Percentiles rank a stretch among this genome's conserved stretches.
These are phyloP conservation scores for Cydia strobilella DNA, from an alignment of 1,140 invertebrate genomes.

Conservation along the genomic window DNA sequence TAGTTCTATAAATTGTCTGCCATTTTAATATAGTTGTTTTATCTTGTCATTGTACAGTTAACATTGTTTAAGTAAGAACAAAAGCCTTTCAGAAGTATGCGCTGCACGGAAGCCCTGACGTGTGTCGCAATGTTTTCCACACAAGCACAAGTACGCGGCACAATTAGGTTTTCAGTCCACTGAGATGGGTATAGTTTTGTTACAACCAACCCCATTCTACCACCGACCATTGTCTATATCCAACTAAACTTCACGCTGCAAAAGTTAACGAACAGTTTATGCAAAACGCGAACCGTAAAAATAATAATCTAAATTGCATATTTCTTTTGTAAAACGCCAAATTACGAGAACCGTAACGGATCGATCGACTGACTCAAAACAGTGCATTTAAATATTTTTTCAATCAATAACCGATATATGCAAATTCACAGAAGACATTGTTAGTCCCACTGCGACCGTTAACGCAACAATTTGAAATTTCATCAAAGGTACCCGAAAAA, in stretches of 20 bases:
- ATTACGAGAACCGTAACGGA: constrained; percentile 72
- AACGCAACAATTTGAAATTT: constrained; percentile 72
- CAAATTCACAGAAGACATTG: constrained; percentile 72
- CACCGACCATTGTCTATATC: constrained; percentile 58
- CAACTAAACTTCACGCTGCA: constrained; percentile 36
- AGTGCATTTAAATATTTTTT: constrained; percentile 75
- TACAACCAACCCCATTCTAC: constrained; percentile 44
- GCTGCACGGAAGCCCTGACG: constrained; percentile 63
- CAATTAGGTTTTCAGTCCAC: constrained; percentile 67
- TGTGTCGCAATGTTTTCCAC: constrained; percentile 71
- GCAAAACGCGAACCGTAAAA: constrained; percentile 41
- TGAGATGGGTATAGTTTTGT: constrained; percentile 69
- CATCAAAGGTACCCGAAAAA: constrained; percentile 74
- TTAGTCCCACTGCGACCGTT: constrained; percentile 71
- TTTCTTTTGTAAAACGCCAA: constrained; percentile 59
- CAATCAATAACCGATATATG: constrained; percentile 79
- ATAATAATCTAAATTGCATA: constrained; percentile 59
- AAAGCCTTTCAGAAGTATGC: constrained; percentile 72
- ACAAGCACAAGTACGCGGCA: constrained; percentile 53
- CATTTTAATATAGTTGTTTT: constrained; percentile 23
- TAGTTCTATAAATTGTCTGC: constrained; percentile 2
- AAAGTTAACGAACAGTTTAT: constrained; percentile 36
- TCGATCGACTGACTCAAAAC: constrained; percentile 64
- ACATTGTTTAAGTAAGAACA: constrained; percentile 71
- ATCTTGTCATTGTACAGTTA: constrained; percentile 23